phyloP scores from a whole-genome alignment of 2,797 vertebrate genomes.

The Varecia variegata region DNA sequence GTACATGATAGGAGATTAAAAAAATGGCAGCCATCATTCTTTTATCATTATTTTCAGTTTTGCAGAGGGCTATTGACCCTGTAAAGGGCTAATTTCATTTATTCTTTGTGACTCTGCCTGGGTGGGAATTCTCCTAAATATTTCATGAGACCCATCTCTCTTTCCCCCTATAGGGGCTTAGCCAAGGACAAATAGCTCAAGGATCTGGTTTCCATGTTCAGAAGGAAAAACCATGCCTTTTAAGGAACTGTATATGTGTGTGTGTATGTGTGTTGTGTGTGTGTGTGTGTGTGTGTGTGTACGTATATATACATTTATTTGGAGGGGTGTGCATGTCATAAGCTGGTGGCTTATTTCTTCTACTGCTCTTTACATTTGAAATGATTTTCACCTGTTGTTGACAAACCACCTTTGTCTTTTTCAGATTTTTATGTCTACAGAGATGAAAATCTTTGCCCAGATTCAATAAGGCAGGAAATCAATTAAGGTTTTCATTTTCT shows the following conservation, averaged over 20 bases:
- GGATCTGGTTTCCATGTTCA: not conserved
- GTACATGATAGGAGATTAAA: not conserved
- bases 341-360: not conserved
- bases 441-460: constrained; percentile 62
- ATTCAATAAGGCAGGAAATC: constrained; percentile 79
- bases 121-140: constrained; percentile 14
- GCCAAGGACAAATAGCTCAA: not conserved
- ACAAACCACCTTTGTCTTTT: constrained; percentile 59
- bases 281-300: not conserved
- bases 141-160: not conserved
- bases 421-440: constrained; percentile 30
- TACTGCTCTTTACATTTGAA: constrained; percentile 41
- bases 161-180: not conserved
- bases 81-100: constrained; percentile 30
- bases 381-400: constrained; percentile 37
- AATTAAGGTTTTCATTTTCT: constrained; percentile 79
- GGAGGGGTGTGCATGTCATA: too few relatives aligned
- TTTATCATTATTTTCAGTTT: not conserved
- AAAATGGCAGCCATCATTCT: not conserved
- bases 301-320: not conserved
- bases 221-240: not conserved
- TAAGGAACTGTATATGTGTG: not conserved
- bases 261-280: not conserved
- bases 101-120: not conserved
- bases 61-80: not conserved